Percentiles rank a stretch among this genome's conserved stretches.
phyloP scores from a whole-genome alignment of 2,888 invertebrate genomes.

The Rhimphoctona megacephalus region DNA sequence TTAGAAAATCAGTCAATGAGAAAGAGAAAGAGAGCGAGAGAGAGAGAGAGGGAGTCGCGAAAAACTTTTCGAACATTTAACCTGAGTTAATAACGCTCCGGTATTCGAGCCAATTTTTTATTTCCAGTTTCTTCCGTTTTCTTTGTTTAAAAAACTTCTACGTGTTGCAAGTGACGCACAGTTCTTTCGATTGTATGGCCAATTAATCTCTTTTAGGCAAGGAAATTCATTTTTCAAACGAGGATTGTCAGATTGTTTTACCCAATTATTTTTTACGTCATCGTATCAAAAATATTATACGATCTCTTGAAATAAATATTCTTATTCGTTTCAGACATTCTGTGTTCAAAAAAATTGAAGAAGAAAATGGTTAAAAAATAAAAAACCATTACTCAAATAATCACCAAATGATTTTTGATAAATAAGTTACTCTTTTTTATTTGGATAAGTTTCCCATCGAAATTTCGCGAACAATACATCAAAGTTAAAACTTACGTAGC shows the following conservation, averaged over 20 bases:
- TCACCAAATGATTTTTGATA: background rate
- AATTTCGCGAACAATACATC: background rate
- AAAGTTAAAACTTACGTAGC: background rate
- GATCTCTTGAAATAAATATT: background rate
- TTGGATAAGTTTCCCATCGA: background rate
- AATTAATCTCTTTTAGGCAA: background rate
- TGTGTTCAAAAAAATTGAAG: background rate
- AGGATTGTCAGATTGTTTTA: too few relatives aligned
- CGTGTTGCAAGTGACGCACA: background rate
- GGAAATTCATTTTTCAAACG: background rate
- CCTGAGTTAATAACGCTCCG: constrained; percentile 17
- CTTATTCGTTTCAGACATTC: background rate
- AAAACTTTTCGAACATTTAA: constrained; percentile 9
- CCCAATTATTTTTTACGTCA: background rate
- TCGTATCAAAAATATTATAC: background rate
- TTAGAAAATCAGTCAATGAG: constrained; percentile 11
- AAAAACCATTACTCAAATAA: background rate
- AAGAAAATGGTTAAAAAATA: background rate
- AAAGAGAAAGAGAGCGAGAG: background rate
- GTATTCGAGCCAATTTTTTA: constrained; percentile 1
- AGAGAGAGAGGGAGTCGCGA: background rate
- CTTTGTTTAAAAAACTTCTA: background rate
- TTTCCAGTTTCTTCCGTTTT: background rate
- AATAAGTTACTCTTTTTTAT: background rate
- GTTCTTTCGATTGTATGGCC: background rate